Evolutionary conservation across 2,113 vertebrate genomes (phyloP), one percentile per base, ranked within the genome.

Genomic region (Pelmatolapia mariae): DNA sequence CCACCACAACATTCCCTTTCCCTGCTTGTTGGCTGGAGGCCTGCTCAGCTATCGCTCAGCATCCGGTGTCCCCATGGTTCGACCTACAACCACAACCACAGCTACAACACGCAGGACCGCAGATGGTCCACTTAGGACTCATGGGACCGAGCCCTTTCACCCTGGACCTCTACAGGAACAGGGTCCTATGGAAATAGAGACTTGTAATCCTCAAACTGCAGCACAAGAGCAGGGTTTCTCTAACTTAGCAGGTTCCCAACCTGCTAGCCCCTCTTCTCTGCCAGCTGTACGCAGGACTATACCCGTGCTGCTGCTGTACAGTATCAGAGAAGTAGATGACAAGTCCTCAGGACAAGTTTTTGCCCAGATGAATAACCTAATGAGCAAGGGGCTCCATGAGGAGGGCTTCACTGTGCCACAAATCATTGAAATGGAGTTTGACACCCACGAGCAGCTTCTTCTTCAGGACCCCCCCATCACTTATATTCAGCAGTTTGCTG

Each of bases 371-470:
- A 99, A 99, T 96, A 99, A 97, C 95, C 96, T 99, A 76, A 98
- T 99, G 98, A 98, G 97, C 95, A 99, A 99, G 95, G 98, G 98
- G 87, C 97, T 99, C 86, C 98, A 99, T 1, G 99, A 99, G 89
- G 98, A 99, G 90, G 98, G 98, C 93, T 99, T 99, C 94, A 99
- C 98, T 6, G 98, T 99, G 93, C 99, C 99, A 3, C 99, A 99
- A 95, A 99, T 99, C 87, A 99, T 99, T 87, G 99, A 99, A 92
- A 99, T 99, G 98, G 99, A 99, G 93, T 97, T 99, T 78, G 98
- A 99, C 94, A 98, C 97, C 47, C 99, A 99, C 33, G 98, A 99
- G 76, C 99, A 99, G 93, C 95, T 99, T 80, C 96, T 99, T 71
- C 97, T 99, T 26, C 98, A 99, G 96, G 99, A 99, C 89, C 99